Base-by-base conservation (phyloP, 2,888 invertebrate genomes). In the Piscicola geometra region DNA sequence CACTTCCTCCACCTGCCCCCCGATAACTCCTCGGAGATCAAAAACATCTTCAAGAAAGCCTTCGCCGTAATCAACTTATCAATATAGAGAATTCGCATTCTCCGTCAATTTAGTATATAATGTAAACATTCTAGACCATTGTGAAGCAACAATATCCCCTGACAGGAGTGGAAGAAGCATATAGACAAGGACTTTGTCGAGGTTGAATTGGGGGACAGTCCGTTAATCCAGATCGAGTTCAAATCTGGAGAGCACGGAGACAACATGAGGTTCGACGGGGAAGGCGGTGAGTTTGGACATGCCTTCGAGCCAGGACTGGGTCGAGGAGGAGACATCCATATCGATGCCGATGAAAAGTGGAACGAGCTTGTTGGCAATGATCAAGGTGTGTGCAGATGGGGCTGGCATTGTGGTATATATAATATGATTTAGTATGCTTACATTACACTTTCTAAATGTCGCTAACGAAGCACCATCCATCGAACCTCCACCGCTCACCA, bases 271-370 rank as follows among this genome's bases (percentile, higher is more conserved):
- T 73, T 73, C 35, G 73, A 73, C 25, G 73, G 73, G 21, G 60
- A 32, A 25, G 73, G 73, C 18, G 33, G 28, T 21, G 56, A 30
- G 47, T 35, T 73, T 28, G 73, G 60, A 32, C 73, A 73, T 64
- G 73, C 64, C 32, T 73, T 35, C 36, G 60, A 60, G 12, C 71
- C 71, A 5, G 41, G 30, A 9, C 18, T 21, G 28, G 32, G 32
- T 1, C 47, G 47, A 28, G 71, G 71, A 25, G 76, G 69, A 33
- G 76, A 47, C n/a, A 32, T 64, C 30, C 66, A 76, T 52, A 47
- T 69, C 36, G 71, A 71, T 25, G 67, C 36, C 1, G 71, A 71
- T 52, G 50, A 47, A 71, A n/a, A 35, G 21, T 66, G 66, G 41
- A n/a, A n/a, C n/a, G n/a, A n/a, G n/a, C 15, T 60, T 21, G 67